Evolutionary conservation across 2,888 invertebrate species (phyloP).

Genomic region (Scotopteryx bipunctaria): DNA sequence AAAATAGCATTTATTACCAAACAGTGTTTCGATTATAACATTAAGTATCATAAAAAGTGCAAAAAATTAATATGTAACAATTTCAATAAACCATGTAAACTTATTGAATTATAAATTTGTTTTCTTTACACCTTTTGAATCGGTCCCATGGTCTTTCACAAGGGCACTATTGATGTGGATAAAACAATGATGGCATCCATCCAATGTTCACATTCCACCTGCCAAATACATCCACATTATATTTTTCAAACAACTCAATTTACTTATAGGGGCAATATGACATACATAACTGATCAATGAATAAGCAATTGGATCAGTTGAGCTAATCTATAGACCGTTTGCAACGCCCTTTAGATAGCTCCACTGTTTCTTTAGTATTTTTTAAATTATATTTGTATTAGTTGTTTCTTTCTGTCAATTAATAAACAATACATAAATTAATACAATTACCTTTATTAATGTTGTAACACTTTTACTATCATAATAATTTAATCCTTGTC

Average conservation of each 20-base stretch:
- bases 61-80: conserved; percentile 81
- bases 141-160: conserved; percentile 42
- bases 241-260: neutral
- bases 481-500: conserved; percentile 11
- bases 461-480: conserved; percentile 14
- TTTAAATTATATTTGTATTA: too few species aligned
- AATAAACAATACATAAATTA: conserved; percentile 9
- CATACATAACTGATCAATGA: conserved; percentile 1
- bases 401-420: too few species aligned
- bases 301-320: too few species aligned
- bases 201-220: conserved; percentile 66
- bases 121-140: conserved; percentile 50
- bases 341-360: too few species aligned
- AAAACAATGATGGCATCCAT: conserved; percentile 51
- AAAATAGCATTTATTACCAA: conserved; percentile 82
- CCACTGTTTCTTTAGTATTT: too few species aligned
- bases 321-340: too few species aligned
- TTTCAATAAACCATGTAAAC: conserved; percentile 82
- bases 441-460: conserved; percentile 23
- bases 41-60: conserved; percentile 79
- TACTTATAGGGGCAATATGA: too few species aligned
- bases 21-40: conserved; percentile 77
- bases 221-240: conserved; percentile 42
- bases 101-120: conserved; percentile 65
- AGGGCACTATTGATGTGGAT: conserved; percentile 47